phyloP scores from a whole-genome alignment of 2,888 invertebrate species.

The Cataglyphis albicans region DNA sequence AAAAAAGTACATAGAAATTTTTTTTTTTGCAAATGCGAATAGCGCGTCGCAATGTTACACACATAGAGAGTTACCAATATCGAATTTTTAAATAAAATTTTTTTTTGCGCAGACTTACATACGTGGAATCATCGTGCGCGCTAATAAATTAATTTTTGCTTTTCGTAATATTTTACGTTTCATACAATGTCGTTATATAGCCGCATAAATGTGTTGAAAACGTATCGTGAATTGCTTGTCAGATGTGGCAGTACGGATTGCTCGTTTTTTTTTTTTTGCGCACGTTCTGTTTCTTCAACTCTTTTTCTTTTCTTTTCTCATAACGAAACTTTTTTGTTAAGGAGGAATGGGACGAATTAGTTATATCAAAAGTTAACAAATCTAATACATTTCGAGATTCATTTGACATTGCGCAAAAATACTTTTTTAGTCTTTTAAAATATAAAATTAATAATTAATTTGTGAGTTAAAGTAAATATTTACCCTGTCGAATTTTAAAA shows the following conservation, averaged over 20 bases:
- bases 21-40: not conserved
- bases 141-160: slow-evolving; percentile 14
- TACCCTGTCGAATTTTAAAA: no score
- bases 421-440: no score
- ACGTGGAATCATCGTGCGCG: not conserved
- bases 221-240: slow-evolving; percentile 40
- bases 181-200: not conserved
- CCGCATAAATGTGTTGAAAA: slow-evolving; percentile 36
- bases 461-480: no score
- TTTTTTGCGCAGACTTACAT: slow-evolving; percentile 5
- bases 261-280: slow-evolving; percentile 26
- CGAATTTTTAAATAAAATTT: slow-evolving; percentile 8
- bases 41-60: not conserved
- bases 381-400: no score
- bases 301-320: not conserved
- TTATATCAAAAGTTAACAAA: no score
- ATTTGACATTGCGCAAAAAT: no score
- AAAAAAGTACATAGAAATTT: not conserved
- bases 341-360: no score
- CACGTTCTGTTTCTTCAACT: not conserved
- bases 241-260: slow-evolving; percentile 40
- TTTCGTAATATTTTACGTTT: slow-evolving; percentile 1
- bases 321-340: slow-evolving; percentile 2
- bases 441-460: no score
- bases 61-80: not conserved